Base-by-base conservation (phyloP, 2,888 invertebrate genomes). In the Criorhina ranunculi region DNA sequence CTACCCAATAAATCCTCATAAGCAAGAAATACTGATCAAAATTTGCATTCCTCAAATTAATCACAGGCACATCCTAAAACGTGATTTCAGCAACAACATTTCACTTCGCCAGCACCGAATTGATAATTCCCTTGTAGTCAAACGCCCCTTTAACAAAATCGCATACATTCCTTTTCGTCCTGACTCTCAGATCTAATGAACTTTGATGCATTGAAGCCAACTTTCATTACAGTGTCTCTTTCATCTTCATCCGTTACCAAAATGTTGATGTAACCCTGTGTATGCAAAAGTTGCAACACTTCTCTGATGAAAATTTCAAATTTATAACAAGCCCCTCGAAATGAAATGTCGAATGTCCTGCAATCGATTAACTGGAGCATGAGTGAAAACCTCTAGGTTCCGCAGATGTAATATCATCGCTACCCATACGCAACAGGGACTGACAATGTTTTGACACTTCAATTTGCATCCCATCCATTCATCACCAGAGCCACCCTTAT, bases 131-230 rank as follows among this genome's bases (percentile, higher is more conserved):
- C 40, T 37, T 51, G 5, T 8, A 77, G 24, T 77, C 59, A 66
- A 77, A 60, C 46, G 40, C 60, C 44, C 40, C 24, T 55, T 9
- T 46, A 77, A n/a, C 59, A 40, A 37, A 70, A 33, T 66, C 51
- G 44, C 44, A 70, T 55, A 53, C 66, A 78, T 78, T 60, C 17
- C 60, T 24, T 67, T 55, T 44, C 67, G 62, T 31, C 12, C 9
- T 40, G 31, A 46, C 64, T 42, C 49, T 46, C 42, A 62, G 82
- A 67, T 67, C 78, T 77, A 78, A 83, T 78, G 67, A 83, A 83
- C 72, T 73, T 67, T 62, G 53, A 72, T 73, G 67, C 62, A 70
- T 57, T 57, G 12, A 44, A 72, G 59, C 66, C 44, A 70, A 72
- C 77, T 77, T 70, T 70, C 66, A 64, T 82, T 72, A 72, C 12